Evolutionary conservation across 2,888 invertebrate genomes (phyloP).

Genomic region (Podabrus alpinus): DNA sequence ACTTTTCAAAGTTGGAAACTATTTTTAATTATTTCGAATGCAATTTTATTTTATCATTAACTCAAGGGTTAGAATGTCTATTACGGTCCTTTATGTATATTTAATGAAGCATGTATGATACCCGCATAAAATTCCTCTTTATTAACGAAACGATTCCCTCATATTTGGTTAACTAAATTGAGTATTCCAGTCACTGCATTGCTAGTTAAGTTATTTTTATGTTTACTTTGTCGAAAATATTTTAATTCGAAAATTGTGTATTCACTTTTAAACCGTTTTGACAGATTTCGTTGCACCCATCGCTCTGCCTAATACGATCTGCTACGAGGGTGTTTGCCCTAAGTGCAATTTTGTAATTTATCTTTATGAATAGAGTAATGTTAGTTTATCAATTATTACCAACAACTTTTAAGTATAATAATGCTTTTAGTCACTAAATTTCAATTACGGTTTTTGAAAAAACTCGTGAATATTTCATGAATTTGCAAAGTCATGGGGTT

Average conservation of each 20-base stretch:
- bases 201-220: background rate
- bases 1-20: background rate
- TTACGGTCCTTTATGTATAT: background rate
- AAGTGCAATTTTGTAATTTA: constrained; percentile 13
- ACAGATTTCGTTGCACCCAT: constrained; percentile 35
- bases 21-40: background rate
- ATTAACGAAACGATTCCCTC: background rate
- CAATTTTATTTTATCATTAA: background rate
- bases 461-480: background rate
- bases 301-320: constrained; percentile 40
- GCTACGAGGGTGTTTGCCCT: constrained; percentile 21
- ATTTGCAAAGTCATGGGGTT: background rate
- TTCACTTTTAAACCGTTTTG: background rate
- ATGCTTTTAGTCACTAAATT: background rate
- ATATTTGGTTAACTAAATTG: background rate
- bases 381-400: background rate
- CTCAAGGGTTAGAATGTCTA: background rate
- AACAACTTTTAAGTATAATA: background rate
- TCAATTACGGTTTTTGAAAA: background rate
- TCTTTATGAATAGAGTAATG: background rate
- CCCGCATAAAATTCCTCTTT: background rate
- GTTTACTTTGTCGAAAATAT: background rate
- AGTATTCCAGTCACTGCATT: background rate
- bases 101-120: background rate
- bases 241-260: background rate